These are phyloP conservation scores for Poeciliopsis occidentalis DNA, from an alignment of 2,113 vertebrate genomes.

Conservation along the genomic window DNA sequence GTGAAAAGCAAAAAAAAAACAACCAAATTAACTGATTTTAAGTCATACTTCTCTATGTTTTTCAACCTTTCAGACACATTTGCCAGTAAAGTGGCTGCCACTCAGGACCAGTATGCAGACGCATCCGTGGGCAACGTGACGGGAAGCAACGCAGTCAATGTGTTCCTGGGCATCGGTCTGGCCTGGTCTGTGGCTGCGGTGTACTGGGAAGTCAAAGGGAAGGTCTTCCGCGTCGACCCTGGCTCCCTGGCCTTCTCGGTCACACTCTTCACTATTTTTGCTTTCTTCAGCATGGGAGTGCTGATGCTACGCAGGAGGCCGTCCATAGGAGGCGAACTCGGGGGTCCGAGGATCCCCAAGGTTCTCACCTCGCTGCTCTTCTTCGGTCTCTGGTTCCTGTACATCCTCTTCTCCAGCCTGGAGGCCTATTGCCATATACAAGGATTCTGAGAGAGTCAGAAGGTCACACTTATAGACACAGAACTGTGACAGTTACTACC, in stretches of 20 bases:
- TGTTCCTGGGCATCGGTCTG: conserved; percentile 90
- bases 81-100: conserved; percentile 92
- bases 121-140: conserved; percentile 92
- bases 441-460: conserved; percentile 82
- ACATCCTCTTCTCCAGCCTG: conserved; percentile 90
- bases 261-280: conserved; percentile 94
- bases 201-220: conserved; percentile 88
- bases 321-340: conserved; percentile 89
- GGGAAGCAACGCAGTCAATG: conserved; percentile 91
- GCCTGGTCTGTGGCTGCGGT: conserved; percentile 91
- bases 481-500: conserved; percentile 1
- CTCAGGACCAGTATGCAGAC: conserved; percentile 90
- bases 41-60: neutral
- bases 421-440: conserved; percentile 92
- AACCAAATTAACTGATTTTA: neutral
- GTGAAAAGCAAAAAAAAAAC: neutral
- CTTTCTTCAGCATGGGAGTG: conserved; percentile 85
- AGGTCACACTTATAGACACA: conserved; percentile 21
- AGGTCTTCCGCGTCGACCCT: conserved; percentile 84
- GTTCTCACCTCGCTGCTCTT: conserved; percentile 84
- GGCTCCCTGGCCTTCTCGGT: conserved; percentile 92
- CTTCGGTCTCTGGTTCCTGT: conserved; percentile 89
- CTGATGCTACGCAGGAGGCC: conserved; percentile 87
- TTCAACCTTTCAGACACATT: conserved; percentile 84
- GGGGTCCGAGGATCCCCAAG: conserved; percentile 82